Conservation (phyloP, 1,140 invertebrate genomes). For the Drosophila melanogaster region Release_6_plus_ISO1_MT NC_004354.4:15781501-15782000, state of each 20-base stretch:
- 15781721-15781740: constrained; percentile 81
- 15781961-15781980: constrained; percentile 87
- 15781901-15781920: constrained; percentile 87
- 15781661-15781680: constrained; percentile 95
- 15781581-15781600: constrained; percentile 90
- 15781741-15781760: constrained; percentile 87
- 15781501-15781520: constrained; percentile 92
- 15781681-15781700: constrained; percentile 92
- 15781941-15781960: constrained; percentile 89
- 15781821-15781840: constrained; percentile 91
- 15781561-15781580: constrained; percentile 91
- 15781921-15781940: constrained; percentile 86
- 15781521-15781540: constrained; percentile 90
- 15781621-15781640: constrained; percentile 90
- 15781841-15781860: constrained; percentile 92
- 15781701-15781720: constrained; percentile 74
- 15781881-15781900: constrained; percentile 85
- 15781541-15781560: constrained; percentile 90
- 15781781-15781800: constrained; percentile 95
- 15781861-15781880: constrained; percentile 89
- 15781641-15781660: constrained; percentile 93
- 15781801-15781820: constrained; percentile 90
- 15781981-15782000: constrained; percentile 87
- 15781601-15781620: constrained; percentile 93
- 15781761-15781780: constrained; percentile 86